Base-by-base conservation (phyloP, 2,113 vertebrate species). In the Pontoporia blainvillei region DNA sequence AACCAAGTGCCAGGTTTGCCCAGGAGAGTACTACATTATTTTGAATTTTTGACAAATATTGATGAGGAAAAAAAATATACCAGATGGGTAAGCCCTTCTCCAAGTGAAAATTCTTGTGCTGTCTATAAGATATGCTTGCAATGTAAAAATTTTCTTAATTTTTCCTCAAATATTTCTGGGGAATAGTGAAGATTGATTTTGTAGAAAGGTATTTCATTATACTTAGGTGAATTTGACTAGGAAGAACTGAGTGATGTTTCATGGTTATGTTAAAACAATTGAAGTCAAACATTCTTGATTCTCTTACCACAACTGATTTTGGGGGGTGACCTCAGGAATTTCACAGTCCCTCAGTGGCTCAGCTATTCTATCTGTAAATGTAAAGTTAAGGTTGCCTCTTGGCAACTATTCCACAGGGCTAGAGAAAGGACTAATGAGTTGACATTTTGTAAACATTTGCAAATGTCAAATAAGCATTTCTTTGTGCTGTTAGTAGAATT, bases 1-100 rank as follows among this genome's bases (percentile, higher is more conserved):
- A 98, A 97, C 96, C 97, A 98, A 98, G 95, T 98, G 92, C 94
- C 95, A 96, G 88, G 98, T 97, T 98, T 98, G 92, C 96, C 88
- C 96, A 97, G 94, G 95, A 98, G 84, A 94, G 44, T 87, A 86
- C 86, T 93, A 96, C 64, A 91, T 98, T 97, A 96, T 98, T 96
- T 90, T 98, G 86, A 98, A 96, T 96, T 71, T 98, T 69, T 98
- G 96, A 92, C 46, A 97, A 96, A 97, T 95, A 97, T 66, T 71
- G 61, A 85, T 41, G 13, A 73, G 52, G 25, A 39, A 92, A 79
- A 52, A 97, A 90, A 90, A 20, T 34, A 94, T 14, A 78, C 34
- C 84, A 98, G 69, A 96, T 49, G 0, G 61, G 27, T 83, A 72
- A 8, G 41, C 90, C 34, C 67, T 96, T 97, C 83, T 94, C 20